Percentiles rank a stretch among this genome's conserved stretches.
These are phyloP conservation scores for Orchesella cincta DNA, from an alignment of 1,140 invertebrate genomes.

Conservation along the genomic window DNA sequence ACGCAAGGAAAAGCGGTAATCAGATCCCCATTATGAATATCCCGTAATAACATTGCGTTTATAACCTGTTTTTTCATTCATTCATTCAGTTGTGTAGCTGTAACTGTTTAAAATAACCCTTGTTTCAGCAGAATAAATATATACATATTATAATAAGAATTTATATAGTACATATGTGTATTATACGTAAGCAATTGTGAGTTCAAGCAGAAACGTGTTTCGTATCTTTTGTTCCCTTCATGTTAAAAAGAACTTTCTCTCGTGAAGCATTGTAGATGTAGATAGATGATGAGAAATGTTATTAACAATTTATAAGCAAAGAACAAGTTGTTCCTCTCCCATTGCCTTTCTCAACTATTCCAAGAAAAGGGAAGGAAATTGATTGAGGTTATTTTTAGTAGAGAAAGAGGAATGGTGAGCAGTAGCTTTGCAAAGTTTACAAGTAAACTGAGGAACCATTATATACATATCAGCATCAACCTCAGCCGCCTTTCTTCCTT, in stretches of 20 bases:
- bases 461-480: not conserved
- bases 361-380: not conserved
- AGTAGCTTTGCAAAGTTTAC: no score
- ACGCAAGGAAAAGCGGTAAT: no score
- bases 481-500: not conserved
- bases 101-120: no score
- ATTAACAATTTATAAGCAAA: not conserved
- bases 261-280: not conserved
- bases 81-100: no score
- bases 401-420: not conserved
- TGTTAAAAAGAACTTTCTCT: not conserved
- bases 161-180: no score
- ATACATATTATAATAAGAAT: no score
- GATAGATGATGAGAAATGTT: not conserved
- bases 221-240: not conserved
- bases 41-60: no score
- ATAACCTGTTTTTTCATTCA: no score
- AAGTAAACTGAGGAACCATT: not conserved
- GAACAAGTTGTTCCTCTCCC: not conserved
- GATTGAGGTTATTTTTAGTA: conserved; percentile 5
- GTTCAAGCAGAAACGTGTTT: no score
- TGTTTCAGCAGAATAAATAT: no score
- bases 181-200: no score
- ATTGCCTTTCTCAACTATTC: not conserved
- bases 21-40: no score